Evolutionary conservation across 2,888 invertebrate genomes (phyloP), one percentile per base, ranked within the genome.

Genomic region (Polyploca ridens): DNA sequence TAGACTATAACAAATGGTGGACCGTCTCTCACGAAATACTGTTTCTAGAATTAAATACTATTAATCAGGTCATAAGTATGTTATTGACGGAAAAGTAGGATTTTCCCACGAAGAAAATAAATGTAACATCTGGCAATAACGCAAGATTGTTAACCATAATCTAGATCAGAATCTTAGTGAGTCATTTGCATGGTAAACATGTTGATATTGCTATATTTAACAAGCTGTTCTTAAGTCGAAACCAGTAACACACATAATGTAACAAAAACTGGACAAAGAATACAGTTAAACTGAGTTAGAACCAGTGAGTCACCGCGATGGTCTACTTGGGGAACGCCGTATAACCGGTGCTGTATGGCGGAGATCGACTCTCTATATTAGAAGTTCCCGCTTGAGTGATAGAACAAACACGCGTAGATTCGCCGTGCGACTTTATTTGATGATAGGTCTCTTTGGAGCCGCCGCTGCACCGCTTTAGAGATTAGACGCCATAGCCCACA

Each of bases 361-460:
- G 75, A 80, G 71, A 68, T 60, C 66, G 62, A 68, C 74, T 77
- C 76, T 78, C 76, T 75, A 77, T 76, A 79, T 74, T 69, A 75
- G 80, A 81, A 60, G 41, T 41, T 16, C 16, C 54, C 16, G 72
- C 72, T 71, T 65, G 71, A 73, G 77, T 74, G 72, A 78, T 78
- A 78, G 76, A 75, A 67, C 64, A 71, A 73, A 74, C 74, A 74
- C 74, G 73, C 74, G 70, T 73, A 69, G 75, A 71, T 78, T 77
- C 68, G 64, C 66, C 74, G 63, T 71, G 71, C 72, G 78, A 79
- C 81, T 76, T 83, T 69, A 67, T 74, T 76, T 85, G 85, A 83
- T 87, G 83, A 84, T 87, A 54, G 54, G 84, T 79, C 81, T 83
- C 84, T 79, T 80, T 78, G 81, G 81, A 16, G 78, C 79, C 79